Evolutionary conservation across 2,888 invertebrate species (phyloP).

Genomic region (Dryocosmus kuriphilus): DNA sequence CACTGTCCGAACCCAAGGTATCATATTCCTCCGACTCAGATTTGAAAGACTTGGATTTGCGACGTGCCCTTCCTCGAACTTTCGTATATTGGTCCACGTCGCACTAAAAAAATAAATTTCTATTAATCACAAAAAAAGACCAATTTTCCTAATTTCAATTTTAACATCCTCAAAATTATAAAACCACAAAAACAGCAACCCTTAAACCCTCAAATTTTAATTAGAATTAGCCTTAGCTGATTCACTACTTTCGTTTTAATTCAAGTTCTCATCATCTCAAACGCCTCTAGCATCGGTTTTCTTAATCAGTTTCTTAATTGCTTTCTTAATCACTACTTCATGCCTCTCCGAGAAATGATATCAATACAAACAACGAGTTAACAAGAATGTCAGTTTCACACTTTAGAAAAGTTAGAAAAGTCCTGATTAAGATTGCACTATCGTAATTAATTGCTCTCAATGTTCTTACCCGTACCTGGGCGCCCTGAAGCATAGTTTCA

Average conservation of each 20-base stretch:
- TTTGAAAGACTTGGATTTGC: constrained; percentile 79
- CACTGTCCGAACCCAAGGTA: constrained; percentile 80
- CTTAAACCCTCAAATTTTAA: too few species aligned
- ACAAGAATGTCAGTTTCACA: constrained; percentile 2
- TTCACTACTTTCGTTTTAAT: neutral
- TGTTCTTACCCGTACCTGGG: constrained; percentile 65
- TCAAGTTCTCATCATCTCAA: neutral
- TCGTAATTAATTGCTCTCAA: neutral
- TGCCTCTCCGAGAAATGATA: neutral
- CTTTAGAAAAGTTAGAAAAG: constrained; percentile 1
- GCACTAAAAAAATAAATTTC: constrained; percentile 63
- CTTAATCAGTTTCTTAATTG: constrained; percentile 24
- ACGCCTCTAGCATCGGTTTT: neutral
- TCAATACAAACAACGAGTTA: neutral
- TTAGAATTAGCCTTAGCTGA: too few species aligned
- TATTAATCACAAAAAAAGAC: too few species aligned
- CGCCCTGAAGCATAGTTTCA: constrained; percentile 74
- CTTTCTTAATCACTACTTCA: constrained; percentile 11
- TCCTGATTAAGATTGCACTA: neutral
- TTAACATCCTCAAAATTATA: too few species aligned
- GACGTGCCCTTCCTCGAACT: constrained; percentile 75
- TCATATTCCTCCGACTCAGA: constrained; percentile 81
- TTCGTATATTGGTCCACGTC: constrained; percentile 74
- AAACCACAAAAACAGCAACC: too few species aligned
- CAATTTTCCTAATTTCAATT: too few species aligned